Conservation (phyloP, 2,888 invertebrate genomes). For the Deroplatys truncata region DNA sequence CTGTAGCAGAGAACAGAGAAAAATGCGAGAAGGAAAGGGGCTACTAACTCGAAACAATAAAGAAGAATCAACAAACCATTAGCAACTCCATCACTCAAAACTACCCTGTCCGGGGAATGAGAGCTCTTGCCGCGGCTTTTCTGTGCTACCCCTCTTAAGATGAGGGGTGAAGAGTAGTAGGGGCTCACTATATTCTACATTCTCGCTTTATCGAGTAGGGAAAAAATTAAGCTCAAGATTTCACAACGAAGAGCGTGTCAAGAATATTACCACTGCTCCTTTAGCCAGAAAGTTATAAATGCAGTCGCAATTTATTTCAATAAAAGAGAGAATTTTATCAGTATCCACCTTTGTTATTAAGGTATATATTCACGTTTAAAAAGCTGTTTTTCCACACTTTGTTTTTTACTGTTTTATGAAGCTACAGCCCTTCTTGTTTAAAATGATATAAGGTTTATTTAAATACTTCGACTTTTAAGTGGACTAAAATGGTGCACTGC, state of each 20-base stretch:
- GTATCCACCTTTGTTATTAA: too few relatives aligned
- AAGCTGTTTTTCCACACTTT: too few relatives aligned
- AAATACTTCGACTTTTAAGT: too few relatives aligned
- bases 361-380: too few relatives aligned
- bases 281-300: background rate
- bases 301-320: too few relatives aligned
- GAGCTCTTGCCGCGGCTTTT: background rate
- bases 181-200: background rate
- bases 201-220: background rate
- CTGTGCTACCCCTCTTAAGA: background rate
- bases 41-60: background rate
- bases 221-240: background rate
- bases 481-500: too few relatives aligned
- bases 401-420: too few relatives aligned
- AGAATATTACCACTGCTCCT: background rate
- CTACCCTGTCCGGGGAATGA: background rate
- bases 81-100: background rate
- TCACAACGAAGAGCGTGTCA: background rate
- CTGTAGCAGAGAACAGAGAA: background rate
- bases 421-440: too few relatives aligned
- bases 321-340: too few relatives aligned
- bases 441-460: too few relatives aligned
- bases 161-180: background rate
- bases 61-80: constrained; percentile 1
- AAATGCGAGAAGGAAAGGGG: background rate